Conservation (phyloP, 1,140 invertebrate genomes). For the Hypothenemus hampei region DNA sequence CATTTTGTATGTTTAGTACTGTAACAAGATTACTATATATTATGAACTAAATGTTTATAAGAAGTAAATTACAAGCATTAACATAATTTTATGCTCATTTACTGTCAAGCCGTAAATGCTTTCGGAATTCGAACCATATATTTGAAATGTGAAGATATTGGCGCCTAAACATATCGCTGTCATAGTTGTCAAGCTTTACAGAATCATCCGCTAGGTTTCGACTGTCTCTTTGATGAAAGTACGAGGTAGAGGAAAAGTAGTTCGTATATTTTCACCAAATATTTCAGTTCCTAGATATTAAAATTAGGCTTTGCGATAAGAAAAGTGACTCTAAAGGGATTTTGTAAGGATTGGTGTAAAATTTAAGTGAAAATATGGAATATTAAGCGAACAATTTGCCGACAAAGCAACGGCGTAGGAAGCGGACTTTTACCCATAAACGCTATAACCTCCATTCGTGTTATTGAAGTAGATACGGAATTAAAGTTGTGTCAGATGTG, state of each 20-base stretch:
- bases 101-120: too few relatives aligned
- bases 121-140: background rate
- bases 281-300: background rate
- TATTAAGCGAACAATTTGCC: conserved; percentile 26
- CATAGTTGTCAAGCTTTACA: conserved; percentile 16
- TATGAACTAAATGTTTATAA: background rate
- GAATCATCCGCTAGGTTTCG: conserved; percentile 15
- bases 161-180: conserved; percentile 11
- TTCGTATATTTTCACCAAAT: background rate
- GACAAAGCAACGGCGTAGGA: conserved; percentile 43
- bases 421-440: conserved; percentile 62
- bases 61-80: background rate
- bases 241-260: conserved; percentile 19
- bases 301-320: background rate
- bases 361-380: background rate
- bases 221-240: conserved; percentile 12
- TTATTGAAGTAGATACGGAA: conserved; percentile 62
- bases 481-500: conserved; percentile 59
- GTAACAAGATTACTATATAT: too few relatives aligned
- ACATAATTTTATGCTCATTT: background rate
- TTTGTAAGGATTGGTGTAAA: background rate
- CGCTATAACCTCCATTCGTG: conserved; percentile 64
- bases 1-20: too few relatives aligned
- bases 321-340: background rate
- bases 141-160: conserved; percentile 4